Base-by-base conservation (phyloP, 2,113 vertebrate species). In the Oreocharis arfaki region DNA sequence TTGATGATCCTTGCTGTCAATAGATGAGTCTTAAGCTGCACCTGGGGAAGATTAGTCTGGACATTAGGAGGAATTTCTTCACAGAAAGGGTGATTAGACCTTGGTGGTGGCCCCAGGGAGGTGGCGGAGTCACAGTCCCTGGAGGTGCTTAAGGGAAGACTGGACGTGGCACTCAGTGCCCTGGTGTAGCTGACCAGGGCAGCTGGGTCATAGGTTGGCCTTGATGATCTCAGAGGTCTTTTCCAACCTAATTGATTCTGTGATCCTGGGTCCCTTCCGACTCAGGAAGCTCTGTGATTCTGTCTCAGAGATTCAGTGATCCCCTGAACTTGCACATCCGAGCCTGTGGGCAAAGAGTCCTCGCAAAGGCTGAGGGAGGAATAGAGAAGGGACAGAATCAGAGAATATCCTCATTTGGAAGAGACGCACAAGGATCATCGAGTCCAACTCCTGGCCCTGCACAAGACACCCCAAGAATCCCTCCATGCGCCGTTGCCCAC, bases 401-500 rank as follows among this genome's bases (percentile, higher is more conserved):
- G 26, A 42, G 17, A 73, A 42, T 16, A 28, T 35, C 22, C 50
- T 2, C 5, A 64, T 21, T 0, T 33, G 17, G 26, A 22, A 42
- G 17, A 35, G 6, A 49, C 14, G 3, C 57, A 8, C 35, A 23
- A 47, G 8, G 11, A 42, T 8, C 26, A 71, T 8, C 16, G 14
- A 64, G 11, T 32, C 42, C 57, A 27, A 5, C 32, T 16, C 35
- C 59, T 16, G 50, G 50, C 9, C 9, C 14, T 32, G 35, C 76
- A n/a, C 42, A 55, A 42, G 39, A 20, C 56, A 56, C 14, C 12
- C 11, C 49, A 32, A 16, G 16, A 64, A 64, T 10, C 16, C 26
- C 50, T 8, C 24, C 49, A 21, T 0, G 65, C 4, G 18, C 39
- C 16, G 2, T 1, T 13, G 2, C 6, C n/a, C 30, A 19, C 9